Base-by-base conservation (phyloP, 2,888 invertebrate species). In the Drosophila mulleri region DNA sequence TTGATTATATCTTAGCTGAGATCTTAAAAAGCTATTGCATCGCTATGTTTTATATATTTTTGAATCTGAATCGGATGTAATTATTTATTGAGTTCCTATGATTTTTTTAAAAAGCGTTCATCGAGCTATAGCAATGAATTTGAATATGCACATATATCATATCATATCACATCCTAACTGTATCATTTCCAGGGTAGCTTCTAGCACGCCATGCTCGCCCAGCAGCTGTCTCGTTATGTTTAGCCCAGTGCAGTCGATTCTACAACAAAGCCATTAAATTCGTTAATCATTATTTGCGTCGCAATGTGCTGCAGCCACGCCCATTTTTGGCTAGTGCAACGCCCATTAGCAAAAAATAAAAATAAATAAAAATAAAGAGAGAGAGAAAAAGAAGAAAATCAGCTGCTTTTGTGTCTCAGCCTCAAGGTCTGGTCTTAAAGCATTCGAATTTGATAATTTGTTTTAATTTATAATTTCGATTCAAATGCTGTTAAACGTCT, bases 211-310 rank as follows among this genome's bases (percentile, higher is more conserved):
- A n/a, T 32, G 18, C 18, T 39, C 54, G 39, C 7, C 39, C 2
- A 14, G 18, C 14, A 0, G 14, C 26, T 29, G n/a, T 26, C 59
- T 47, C 12, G 29, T 66, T 63, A 54, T 61, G 52, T n/a, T 65
- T 58, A 52, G 53, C 8, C 68, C 63, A 67, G 29, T 80, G 83
- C 78, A 75, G 75, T 73, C 70, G 77, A 84, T 86, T 85, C 84
- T 85, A 88, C 84, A 88, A 83, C 84, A 85, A 87, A 80, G 69
- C 78, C 89, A 87, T 88, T 87, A 89, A 89, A 80, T 85, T 80
- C 58, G 83, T 85, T 86, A 86, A 86, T 87, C 85, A 82, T 78
- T 82, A 81, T 71, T 80, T 82, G 81, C 82, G 83, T 75, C 80
- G 79, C 84, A 79, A 79, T 75, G 62, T 79, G 84, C 58, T 83